A percentile compares a stretch with the other conserved stretches of the same genome.
Conservation (phyloP, 2,797 vertebrate species). For the Typhlichthys subterraneus region DNA sequence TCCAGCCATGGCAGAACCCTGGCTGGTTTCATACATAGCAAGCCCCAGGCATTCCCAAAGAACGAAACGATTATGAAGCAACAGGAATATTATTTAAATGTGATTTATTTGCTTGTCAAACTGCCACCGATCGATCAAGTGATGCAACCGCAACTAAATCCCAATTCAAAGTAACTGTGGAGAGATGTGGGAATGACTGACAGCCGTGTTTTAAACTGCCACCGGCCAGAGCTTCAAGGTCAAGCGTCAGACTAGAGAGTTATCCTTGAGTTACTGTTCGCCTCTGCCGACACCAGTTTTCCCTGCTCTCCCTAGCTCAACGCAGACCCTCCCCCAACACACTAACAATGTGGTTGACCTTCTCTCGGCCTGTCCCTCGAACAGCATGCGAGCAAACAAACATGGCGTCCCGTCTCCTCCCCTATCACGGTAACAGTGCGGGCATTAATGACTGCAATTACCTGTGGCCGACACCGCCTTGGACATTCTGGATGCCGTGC, state of each 20-base stretch:
- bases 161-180: not conserved
- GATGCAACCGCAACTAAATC: conserved; percentile 9
- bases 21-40: not conserved
- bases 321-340: not conserved
- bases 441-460: conserved; percentile 68
- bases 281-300: no score
- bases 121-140: conserved; percentile 10
- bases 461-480: conserved; percentile 60
- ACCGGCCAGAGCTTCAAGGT: not conserved
- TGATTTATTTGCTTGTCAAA: conserved; percentile 34
- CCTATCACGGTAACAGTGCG: conserved; percentile 36
- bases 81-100: conserved; percentile 21
- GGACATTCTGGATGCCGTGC: conserved; percentile 32
- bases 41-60: not conserved
- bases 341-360: not conserved
- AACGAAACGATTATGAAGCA: not conserved
- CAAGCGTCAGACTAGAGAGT: not conserved
- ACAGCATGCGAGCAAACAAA: conserved; percentile 1
- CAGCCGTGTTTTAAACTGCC: not conserved
- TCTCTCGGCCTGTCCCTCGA: conserved; percentile 40
- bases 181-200: not conserved
- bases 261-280: not conserved
- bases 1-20: not conserved
- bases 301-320: not conserved
- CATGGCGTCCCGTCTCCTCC: conserved; percentile 17